A percentile compares a stretch with the other conserved stretches of the same genome.
Evolutionary conservation across 2,113 vertebrate species (phyloP).

Genomic region (Panthera leo): DNA sequence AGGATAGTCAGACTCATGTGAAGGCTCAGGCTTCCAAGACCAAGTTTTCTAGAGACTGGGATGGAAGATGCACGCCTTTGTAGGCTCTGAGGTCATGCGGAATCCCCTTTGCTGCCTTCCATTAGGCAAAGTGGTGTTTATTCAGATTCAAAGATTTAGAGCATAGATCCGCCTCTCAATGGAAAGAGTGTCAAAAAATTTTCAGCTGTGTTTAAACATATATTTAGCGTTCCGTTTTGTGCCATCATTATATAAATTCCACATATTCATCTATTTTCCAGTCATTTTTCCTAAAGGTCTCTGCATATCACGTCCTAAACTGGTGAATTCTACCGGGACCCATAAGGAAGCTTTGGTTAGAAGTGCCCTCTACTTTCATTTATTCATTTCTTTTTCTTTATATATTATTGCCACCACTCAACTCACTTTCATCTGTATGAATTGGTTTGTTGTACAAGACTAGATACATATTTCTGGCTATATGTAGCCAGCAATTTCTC

Average conservation of each 20-base stretch:
- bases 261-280: neutral
- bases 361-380: neutral
- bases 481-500: neutral
- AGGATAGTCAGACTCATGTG: neutral
- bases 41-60: neutral
- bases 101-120: neutral
- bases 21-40: neutral
- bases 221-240: neutral
- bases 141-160: neutral
- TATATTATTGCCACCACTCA: neutral
- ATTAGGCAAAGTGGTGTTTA: neutral
- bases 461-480: neutral
- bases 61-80: neutral
- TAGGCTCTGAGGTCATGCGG: no score
- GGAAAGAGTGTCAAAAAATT: neutral
- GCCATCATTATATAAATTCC: neutral
- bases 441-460: neutral
- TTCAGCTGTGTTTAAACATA: neutral
- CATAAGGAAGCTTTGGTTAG: neutral
- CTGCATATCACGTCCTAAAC: neutral
- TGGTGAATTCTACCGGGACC: neutral
- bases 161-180: neutral
- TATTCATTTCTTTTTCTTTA: neutral
- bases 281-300: neutral
- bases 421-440: neutral